A percentile compares a stretch with the other conserved stretches of the same genome.
phyloP scores from a whole-genome alignment of 2,797 vertebrate genomes.

The Etheostoma perlongum region DNA sequence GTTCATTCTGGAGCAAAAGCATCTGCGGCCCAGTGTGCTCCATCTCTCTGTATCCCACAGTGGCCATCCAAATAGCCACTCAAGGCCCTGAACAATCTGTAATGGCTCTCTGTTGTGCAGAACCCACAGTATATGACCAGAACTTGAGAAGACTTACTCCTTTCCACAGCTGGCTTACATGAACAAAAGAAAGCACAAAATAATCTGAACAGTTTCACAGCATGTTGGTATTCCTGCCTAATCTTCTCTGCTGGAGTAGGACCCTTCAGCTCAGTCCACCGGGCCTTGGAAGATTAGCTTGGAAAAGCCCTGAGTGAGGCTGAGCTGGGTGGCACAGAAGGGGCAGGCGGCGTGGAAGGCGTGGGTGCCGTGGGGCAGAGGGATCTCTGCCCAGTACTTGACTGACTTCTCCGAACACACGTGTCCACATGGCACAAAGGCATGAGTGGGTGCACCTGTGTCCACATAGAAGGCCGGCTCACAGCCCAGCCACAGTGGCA shows the following conservation, averaged over 20 bases:
- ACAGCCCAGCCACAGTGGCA: conserved; percentile 96
- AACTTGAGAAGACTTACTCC: conserved; percentile 49
- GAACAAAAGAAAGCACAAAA: conserved; percentile 72
- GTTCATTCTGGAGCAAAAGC: conserved; percentile 57
- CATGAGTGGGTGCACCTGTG: conserved; percentile 93
- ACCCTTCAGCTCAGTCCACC: conserved; percentile 88
- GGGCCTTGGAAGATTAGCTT: conserved; percentile 99
- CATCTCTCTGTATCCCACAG: conserved; percentile 55
- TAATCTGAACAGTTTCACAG: conserved; percentile 78
- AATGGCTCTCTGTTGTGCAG: conserved; percentile 59
- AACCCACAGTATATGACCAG: conserved; percentile 65
- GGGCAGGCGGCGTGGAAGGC: conserved; percentile 98
- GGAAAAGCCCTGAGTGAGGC: conserved; percentile 91
- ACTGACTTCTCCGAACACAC: conserved; percentile 98
- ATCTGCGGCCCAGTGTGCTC: conserved; percentile 60
- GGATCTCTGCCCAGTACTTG: conserved; percentile 98
- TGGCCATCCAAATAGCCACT: conserved; percentile 55
- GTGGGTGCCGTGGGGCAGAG: conserved; percentile 97
- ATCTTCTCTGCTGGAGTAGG: conserved; percentile 34
- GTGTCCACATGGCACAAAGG: conserved; percentile 96
- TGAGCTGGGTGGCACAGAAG: conserved; percentile 95
- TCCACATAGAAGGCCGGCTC: conserved; percentile 98
- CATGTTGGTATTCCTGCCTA: conserved; percentile 64
- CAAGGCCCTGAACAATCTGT: conserved; percentile 53
- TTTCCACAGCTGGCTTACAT: conserved; percentile 54